Evolutionary conservation across 1,140 invertebrate genomes (phyloP).

Genomic region (Drosophila burlai): DNA sequence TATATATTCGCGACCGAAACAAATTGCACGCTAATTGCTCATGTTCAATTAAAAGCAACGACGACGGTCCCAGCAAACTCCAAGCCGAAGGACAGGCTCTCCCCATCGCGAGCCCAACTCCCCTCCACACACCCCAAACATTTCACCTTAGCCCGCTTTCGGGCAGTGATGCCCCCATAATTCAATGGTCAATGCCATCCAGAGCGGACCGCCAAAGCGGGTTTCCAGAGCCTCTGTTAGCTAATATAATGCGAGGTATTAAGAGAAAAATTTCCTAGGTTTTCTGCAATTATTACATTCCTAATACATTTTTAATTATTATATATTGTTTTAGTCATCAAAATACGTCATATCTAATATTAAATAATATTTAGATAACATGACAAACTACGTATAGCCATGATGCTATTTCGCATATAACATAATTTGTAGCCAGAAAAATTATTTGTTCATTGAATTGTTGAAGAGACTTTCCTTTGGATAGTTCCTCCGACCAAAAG

Average conservation of each 20-base stretch:
- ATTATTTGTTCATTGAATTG: background rate
- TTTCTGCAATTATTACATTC: background rate
- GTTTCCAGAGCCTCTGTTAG: too few relatives aligned
- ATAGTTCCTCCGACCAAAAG: background rate
- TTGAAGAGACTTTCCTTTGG: background rate
- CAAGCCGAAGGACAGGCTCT: conserved; percentile 24
- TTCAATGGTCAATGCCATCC: conserved; percentile 4
- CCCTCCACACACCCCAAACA: conserved; percentile 9
- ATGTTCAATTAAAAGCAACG: conserved; percentile 81
- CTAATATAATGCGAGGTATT: background rate
- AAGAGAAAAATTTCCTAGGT: too few relatives aligned
- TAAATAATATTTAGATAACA: background rate
- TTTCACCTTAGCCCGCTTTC: conserved; percentile 13
- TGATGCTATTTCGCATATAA: too few relatives aligned
- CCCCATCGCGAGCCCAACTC: conserved; percentile 4
- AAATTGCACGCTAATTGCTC: conserved; percentile 85
- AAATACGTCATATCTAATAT: background rate
- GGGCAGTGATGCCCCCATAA: conserved; percentile 7
- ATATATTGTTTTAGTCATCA: background rate
- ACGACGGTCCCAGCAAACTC: conserved; percentile 31
- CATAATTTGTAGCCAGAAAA: too few relatives aligned
- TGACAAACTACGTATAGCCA: too few relatives aligned
- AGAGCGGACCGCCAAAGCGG: background rate
- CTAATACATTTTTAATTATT: background rate
- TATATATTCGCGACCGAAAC: conserved; percentile 67